Percentiles rank a stretch among this genome's conserved stretches.
Conservation (phyloP, 2,888 invertebrate species). For the Dasypolia templi region DNA sequence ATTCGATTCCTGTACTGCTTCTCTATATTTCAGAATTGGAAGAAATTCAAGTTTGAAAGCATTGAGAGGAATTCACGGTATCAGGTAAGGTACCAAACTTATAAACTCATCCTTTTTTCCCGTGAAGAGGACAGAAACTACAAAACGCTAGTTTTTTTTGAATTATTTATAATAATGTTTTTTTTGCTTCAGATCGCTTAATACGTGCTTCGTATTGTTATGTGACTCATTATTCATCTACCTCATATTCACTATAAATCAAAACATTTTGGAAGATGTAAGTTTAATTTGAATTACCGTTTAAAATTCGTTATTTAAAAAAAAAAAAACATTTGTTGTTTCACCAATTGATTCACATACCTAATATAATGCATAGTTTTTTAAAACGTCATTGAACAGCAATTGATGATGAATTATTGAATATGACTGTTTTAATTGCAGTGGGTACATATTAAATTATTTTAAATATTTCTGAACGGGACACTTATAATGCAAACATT, state of each 20-base stretch:
- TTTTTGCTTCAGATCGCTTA: slow-evolving; percentile 30
- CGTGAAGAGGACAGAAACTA: no score
- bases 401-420: background rate
- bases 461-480: slow-evolving; percentile 58
- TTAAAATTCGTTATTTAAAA: background rate
- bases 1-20: slow-evolving; percentile 67
- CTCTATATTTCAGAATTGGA: slow-evolving; percentile 73
- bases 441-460: background rate
- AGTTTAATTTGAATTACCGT: slow-evolving; percentile 10
- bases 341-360: background rate
- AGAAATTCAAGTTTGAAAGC: slow-evolving; percentile 46
- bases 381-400: background rate
- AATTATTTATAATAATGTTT: background rate
- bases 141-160: background rate
- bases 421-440: slow-evolving; percentile 28
- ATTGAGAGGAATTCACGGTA: slow-evolving; percentile 66
- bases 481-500: slow-evolving; percentile 70
- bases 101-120: background rate
- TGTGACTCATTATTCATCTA: slow-evolving; percentile 46
- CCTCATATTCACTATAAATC: slow-evolving; percentile 42
- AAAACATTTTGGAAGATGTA: slow-evolving; percentile 66
- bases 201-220: slow-evolving; percentile 5
- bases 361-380: background rate
- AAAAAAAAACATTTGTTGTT: background rate
- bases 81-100: slow-evolving; percentile 60